These are phyloP conservation scores for Slavum lentiscoides DNA, from an alignment of 2,888 invertebrate genomes.

Conservation along the genomic window DNA sequence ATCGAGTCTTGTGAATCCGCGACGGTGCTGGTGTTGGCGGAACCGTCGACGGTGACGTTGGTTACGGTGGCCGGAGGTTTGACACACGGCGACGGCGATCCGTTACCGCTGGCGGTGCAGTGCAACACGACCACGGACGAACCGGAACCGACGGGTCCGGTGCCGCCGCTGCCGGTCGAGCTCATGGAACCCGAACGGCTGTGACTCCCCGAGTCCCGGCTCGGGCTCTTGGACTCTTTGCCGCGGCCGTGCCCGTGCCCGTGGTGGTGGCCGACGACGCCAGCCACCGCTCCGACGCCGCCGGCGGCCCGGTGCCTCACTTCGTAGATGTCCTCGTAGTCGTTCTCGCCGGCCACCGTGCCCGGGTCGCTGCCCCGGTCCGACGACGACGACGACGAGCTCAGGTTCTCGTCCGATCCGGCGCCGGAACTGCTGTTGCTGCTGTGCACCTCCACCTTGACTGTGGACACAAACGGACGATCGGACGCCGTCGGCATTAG, in stretches of 20 bases:
- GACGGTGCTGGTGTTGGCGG: neutral
- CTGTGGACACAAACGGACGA: constrained; percentile 61
- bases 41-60: constrained; percentile 47
- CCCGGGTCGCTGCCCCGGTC: constrained; percentile 60
- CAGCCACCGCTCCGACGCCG: neutral
- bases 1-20: neutral
- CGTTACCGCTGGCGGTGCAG: neutral
- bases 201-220: constrained; percentile 72
- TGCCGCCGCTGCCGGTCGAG: constrained; percentile 61
- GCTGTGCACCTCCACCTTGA: constrained; percentile 82
- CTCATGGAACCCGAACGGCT: constrained; percentile 69
- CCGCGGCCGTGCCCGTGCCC: constrained; percentile 41
- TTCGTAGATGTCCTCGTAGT: constrained; percentile 81
- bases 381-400: constrained; percentile 56
- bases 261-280: neutral
- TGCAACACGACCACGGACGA: constrained; percentile 44
- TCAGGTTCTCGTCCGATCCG: constrained; percentile 68
- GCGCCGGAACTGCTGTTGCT: constrained; percentile 65
- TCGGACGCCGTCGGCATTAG: neutral
- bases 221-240: constrained; percentile 55
- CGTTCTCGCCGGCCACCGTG: constrained; percentile 66
- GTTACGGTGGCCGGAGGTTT: constrained; percentile 21
- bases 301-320: constrained; percentile 59
- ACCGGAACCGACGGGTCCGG: constrained; percentile 60
- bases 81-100: neutral